Base-by-base conservation (phyloP, 2,797 vertebrate genomes). In the Cuniculus paca region DNA sequence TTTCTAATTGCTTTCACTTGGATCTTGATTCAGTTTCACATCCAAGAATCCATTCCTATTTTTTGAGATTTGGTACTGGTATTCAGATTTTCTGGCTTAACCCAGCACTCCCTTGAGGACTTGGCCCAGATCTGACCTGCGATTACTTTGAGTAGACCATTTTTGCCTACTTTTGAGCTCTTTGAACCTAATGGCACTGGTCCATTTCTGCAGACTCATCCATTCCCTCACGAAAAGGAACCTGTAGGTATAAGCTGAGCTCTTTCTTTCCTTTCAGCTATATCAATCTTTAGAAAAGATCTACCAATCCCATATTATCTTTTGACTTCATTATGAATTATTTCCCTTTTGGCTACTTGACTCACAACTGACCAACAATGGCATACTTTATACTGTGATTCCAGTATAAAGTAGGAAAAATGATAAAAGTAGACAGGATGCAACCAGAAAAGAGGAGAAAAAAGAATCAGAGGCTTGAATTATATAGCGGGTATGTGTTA, bases 311-410 rank as follows among this genome's bases (percentile, higher is more conserved):
- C 56, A 48, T 6, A 56, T 80, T 89, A 84, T 26, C 24, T 54
- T 97, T 63, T 78, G 56, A 94, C 42, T 91, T 91, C 36, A 80
- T 80, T 96, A 74, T 87, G 58, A 91, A 95, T 72, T 85, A 88
- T 81, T 95, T 80, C 72, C 74, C 34, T 95, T n/a, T 70, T 11
- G 52, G 61, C 50, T 56, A 79, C 7, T 24, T 78, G 86, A 80
- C 88, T 89, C 50, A 81, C 60, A 68, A 65, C 75, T 95, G 89
- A 65, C 80, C 63, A 42, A 61, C 0, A 58, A 31, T 84, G 52
- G 75, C 63, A 42, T 20, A 88, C 1, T 28, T 74, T 56, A 85
- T 1, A 61, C 16, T 84, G 60, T 93, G 63, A 92, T 95, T 83
- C 58, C 50, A 93, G 60, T n/a, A n/a, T n/a, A n/a, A n/a, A n/a